Evolutionary conservation across 2,888 invertebrate genomes (phyloP), one percentile per base, ranked within the genome.

Genomic region (Halictus quadricinctus): DNA sequence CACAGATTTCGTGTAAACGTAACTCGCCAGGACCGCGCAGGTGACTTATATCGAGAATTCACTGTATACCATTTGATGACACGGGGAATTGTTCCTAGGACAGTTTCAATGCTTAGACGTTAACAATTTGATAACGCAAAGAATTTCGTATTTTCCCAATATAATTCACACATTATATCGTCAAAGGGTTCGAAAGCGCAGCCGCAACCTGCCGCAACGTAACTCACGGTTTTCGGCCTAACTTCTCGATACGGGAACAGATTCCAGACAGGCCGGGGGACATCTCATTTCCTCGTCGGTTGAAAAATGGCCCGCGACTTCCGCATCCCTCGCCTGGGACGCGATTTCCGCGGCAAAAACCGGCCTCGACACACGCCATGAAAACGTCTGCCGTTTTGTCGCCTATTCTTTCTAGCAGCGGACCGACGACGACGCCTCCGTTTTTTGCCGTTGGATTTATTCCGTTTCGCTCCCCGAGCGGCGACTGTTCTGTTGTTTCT

Each of bases 221-320:
- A 66, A 75, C 72, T 76, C 75, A 64, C 36, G 18, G 48, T 21
- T 29, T 54, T 12, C 69, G 41, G 29, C 54, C 46, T 36, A 46
- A 69, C 43, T 58, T 64, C 41, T 79, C 78, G 84, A 83, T 84
- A 79, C 72, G 54, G 25, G 25, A 54, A 36, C 46, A 50, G 50
- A 69, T 79, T 77, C 85, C 72, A 73, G n/a, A 41, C 29, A n/a
- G 81, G 29, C 25, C 80, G 76, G 58, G 73, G 81, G 89, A 89
- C 89, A 89, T 85, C 90, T 89, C 82, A 89, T 89, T 89, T 89
- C 89, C 89, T 89, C 54, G 78, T 46, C 78, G 81, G 79, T 87
- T 89, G 90, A 89, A 89, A 89, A 90, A 89, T 90, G 89, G 85
- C 85, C 70, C 72, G 84, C 81, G 73, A 78, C 83, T 90, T 90